Evolutionary conservation across 2,113 vertebrate species (phyloP).

Genomic region (Ctenodactylus gundi): DNA sequence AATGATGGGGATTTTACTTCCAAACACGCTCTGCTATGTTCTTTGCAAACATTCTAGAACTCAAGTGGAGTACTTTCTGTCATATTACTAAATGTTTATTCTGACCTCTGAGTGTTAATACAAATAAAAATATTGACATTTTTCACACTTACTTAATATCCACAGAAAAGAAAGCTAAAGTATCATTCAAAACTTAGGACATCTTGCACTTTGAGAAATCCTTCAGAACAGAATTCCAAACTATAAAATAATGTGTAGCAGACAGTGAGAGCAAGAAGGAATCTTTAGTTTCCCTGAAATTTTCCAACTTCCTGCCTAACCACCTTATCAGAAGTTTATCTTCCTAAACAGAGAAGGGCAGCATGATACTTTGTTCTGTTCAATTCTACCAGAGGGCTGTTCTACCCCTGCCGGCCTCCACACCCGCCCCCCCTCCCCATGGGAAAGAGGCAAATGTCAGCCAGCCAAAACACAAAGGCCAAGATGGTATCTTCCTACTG

Average conservation of each 20-base stretch:
- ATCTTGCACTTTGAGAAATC: conserved; percentile 56
- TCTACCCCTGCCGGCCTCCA: too few relatives aligned
- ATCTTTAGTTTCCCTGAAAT: conserved; percentile 74
- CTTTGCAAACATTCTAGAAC: conserved; percentile 60
- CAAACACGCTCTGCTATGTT: conserved; percentile 46
- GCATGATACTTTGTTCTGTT: conserved; percentile 58
- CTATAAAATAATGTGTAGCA: not conserved
- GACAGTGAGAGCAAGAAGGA: conserved; percentile 26
- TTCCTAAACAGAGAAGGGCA: conserved; percentile 75
- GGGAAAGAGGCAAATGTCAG: conserved; percentile 86
- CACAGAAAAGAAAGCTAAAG: conserved; percentile 58
- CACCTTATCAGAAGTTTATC: conserved; percentile 82
- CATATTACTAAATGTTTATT: conserved; percentile 61
- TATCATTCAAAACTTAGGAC: conserved; percentile 57
- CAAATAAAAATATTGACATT: conserved; percentile 76
- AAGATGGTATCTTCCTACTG: conserved; percentile 84
- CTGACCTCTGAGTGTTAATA: conserved; percentile 60
- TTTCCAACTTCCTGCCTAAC: conserved; percentile 71
- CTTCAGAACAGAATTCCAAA: conserved; percentile 47
- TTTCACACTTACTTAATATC: conserved; percentile 55
- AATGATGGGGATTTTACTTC: conserved; percentile 1
- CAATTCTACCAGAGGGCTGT: conserved; percentile 73
- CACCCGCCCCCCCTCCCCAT: too few relatives aligned
- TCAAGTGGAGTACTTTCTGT: conserved; percentile 25
- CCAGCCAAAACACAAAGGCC: conserved; percentile 83